phyloP scores from a whole-genome alignment of 92 coral and sea anemone species.

The Hydrozoanthus gracilis region DNA sequence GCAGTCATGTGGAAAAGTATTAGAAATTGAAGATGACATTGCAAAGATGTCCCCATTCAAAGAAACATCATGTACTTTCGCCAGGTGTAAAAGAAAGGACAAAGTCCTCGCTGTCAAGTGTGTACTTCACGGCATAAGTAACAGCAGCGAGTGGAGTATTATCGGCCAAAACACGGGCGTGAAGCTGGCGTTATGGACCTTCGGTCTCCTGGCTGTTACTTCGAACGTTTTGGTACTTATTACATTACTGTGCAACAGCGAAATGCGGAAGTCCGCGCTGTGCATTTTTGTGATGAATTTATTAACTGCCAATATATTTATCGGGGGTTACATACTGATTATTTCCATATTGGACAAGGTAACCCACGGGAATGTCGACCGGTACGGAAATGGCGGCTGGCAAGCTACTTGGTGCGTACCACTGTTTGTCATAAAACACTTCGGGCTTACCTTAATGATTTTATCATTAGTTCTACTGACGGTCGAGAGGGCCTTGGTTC shows the following conservation, averaged over 20 bases:
- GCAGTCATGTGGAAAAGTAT: constrained; percentile 66
- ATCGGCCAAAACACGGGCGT: constrained; percentile 88
- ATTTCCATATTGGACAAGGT: constrained; percentile 80
- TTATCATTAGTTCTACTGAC: constrained; percentile 73
- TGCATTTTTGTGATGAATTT: constrained; percentile 89
- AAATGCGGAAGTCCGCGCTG: constrained; percentile 79
- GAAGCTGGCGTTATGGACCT: constrained; percentile 89
- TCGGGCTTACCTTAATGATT: constrained; percentile 77
- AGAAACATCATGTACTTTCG: constrained; percentile 70
- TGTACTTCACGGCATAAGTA: constrained; percentile 52
- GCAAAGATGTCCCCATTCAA: constrained; percentile 62
- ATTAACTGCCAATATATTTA: constrained; percentile 77
- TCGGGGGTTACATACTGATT: constrained; percentile 77
- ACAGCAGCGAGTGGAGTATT: constrained; percentile 70
- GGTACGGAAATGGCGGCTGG: constrained; percentile 83
- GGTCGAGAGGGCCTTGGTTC: constrained; percentile 71
- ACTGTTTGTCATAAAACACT: constrained; percentile 78
- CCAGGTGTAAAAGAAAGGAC: constrained; percentile 72
- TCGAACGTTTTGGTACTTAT: constrained; percentile 78
- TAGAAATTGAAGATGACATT: constrained; percentile 69
- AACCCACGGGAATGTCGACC: constrained; percentile 75
- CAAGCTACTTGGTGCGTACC: constrained; percentile 75
- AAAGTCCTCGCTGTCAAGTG: constrained; percentile 56
- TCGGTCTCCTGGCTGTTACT: constrained; percentile 83
- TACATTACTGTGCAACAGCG: constrained; percentile 77